Evolutionary conservation across 2,888 invertebrate species (phyloP).

Genomic region (Acheta domesticus): DNA sequence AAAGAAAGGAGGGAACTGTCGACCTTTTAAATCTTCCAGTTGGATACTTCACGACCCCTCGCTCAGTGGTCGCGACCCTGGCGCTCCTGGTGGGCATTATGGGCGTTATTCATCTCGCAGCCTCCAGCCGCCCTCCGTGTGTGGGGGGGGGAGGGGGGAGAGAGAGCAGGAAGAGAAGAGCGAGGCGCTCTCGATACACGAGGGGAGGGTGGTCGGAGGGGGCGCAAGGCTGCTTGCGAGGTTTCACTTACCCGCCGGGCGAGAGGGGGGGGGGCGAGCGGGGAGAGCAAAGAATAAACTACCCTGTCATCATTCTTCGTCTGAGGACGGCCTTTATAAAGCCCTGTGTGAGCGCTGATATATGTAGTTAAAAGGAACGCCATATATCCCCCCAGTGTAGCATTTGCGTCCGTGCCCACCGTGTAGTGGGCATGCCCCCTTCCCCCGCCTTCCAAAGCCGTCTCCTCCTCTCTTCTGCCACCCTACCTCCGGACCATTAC

Average conservation of each 20-base stretch:
- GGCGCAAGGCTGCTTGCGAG: not conserved
- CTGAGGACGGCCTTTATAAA: constrained; percentile 3
- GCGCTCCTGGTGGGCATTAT: not conserved
- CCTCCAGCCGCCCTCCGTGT: not conserved
- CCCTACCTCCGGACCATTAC: too few relatives aligned
- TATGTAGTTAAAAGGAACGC: constrained; percentile 18
- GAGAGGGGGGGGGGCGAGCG: not conserved
- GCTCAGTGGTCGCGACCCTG: not conserved
- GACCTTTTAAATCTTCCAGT: not conserved
- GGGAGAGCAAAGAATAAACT: not conserved
- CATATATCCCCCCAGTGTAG: not conserved
- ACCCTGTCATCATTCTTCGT: constrained; percentile 1
- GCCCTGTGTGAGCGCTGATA: not conserved
- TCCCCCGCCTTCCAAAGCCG: too few relatives aligned
- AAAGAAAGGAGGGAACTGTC: not conserved
- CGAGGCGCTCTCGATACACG: not conserved
- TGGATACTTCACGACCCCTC: not conserved
- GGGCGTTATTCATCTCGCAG: not conserved
- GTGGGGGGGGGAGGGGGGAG: not conserved
- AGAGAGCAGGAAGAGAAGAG: not conserved
- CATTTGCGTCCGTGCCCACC: not conserved
- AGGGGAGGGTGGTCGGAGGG: not conserved
- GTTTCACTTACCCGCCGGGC: not conserved
- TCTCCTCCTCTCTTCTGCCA: too few relatives aligned
- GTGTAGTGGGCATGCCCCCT: too few relatives aligned